Conservation (phyloP, 1,140 invertebrate genomes). For the Parapsyche elsis region DNA sequence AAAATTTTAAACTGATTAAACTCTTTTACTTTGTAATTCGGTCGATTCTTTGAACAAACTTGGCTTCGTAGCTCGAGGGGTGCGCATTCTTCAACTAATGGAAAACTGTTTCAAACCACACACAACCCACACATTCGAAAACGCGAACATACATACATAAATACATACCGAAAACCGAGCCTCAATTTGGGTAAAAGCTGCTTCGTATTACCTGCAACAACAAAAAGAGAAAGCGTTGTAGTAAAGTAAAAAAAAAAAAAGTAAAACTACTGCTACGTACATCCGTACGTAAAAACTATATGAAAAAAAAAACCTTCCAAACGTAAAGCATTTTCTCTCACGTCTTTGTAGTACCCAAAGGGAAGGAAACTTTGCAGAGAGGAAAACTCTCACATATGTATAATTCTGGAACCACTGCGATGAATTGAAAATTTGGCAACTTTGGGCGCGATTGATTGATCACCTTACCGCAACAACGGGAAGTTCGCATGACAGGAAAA, state of each 20-base stretch:
- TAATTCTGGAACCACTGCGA: neutral
- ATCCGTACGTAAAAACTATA: no score
- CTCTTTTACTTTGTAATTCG: neutral
- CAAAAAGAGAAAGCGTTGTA: neutral
- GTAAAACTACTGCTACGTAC: neutral
- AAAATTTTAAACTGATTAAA: neutral
- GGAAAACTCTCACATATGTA: neutral
- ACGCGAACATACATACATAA: neutral
- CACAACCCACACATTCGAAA: neutral
- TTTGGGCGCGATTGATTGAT: conserved; percentile 5
- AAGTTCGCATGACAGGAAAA: conserved; percentile 12
- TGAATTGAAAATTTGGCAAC: conserved; percentile 17
- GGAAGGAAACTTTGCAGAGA: no score
- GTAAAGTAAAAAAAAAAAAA: neutral
- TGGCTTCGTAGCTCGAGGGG: neutral
- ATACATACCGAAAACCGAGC: neutral
- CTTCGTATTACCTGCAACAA: conserved; percentile 16
- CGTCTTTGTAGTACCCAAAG: no score
- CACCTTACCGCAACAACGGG: neutral
- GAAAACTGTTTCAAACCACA: conserved; percentile 14
- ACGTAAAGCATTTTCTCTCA: no score
- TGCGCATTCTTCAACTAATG: conserved; percentile 11
- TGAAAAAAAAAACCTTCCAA: no score
- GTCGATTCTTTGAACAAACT: neutral
- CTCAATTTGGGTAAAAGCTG: conserved; percentile 20